A percentile compares a stretch with the other conserved stretches of the same genome.
phyloP scores from a whole-genome alignment of 92 coral and sea anemone species.

The Umimayanthus chanpuru region DNA sequence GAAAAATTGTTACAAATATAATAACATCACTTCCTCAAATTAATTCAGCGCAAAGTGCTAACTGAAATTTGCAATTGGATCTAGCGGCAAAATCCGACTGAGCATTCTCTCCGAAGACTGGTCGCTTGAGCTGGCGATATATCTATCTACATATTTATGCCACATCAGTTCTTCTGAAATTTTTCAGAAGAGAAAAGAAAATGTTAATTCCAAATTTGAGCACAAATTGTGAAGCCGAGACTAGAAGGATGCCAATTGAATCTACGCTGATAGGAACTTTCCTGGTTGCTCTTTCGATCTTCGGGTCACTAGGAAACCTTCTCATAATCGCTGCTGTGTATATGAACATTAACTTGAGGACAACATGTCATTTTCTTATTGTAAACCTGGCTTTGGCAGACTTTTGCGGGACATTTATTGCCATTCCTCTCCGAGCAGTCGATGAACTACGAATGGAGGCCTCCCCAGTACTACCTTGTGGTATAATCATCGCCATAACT shows the following conservation, averaged over 20 bases:
- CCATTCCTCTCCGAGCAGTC: conserved; percentile 54
- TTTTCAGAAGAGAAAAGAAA: neutral
- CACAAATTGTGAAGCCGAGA: neutral
- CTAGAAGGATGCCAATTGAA: neutral
- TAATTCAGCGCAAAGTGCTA: neutral
- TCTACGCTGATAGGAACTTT: neutral
- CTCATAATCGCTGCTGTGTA: conserved; percentile 38
- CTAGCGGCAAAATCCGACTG: too few relatives aligned
- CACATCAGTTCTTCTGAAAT: too few relatives aligned
- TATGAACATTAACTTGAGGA: conserved; percentile 28
- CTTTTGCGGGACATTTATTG: conserved; percentile 46
- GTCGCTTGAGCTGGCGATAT: neutral
- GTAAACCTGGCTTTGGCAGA: conserved; percentile 60
- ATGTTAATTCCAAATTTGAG: neutral
- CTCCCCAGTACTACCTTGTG: neutral
- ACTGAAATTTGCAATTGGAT: neutral
- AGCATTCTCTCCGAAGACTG: neutral
- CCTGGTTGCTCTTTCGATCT: conserved; percentile 22
- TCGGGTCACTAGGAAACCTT: conserved; percentile 41
- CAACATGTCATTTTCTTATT: conserved; percentile 37
- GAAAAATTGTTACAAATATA: too few relatives aligned
- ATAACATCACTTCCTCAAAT: too few relatives aligned
- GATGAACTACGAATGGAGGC: neutral
- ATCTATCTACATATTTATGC: neutral
- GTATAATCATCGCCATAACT: conserved; percentile 39